Base-by-base conservation (phyloP, 2,797 vertebrate genomes). In the Pseudochaenichthys georgianus region DNA sequence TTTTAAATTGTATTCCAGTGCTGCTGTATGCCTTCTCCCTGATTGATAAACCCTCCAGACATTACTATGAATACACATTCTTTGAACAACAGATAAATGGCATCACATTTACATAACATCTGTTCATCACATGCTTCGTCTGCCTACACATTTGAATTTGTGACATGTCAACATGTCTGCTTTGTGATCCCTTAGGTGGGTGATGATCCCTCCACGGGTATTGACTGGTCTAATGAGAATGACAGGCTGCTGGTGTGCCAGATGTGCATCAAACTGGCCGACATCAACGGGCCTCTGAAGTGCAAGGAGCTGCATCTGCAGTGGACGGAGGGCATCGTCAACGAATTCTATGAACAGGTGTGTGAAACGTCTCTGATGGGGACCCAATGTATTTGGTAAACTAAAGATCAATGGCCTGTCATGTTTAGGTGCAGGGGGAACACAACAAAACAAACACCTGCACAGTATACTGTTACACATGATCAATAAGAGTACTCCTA, bases 281-380 rank as follows among this genome's bases (percentile, higher is more conserved):
- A 99, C 77, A 98, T 99, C 89, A 99, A 99, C 0, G 98, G 98
- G 21, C 98, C 98, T 5, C 96, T 98, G 58, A 99, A 99, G 72
- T 94, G 95, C 89, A 99, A 98, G 87, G 97, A 98, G 12, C 95
- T 99, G 66, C 98, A 99, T 72, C 94, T 99, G 70, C 96, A 96
- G 91, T 99, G 98, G 98, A 99, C 98, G 0, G 96, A 99, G 74
- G 98, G 98, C 87, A 99, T 99, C 1, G 98, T 99, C 87, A 99
- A 98, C 46, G 98, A 99, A 90, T 99, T 99, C 90, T 99, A 99
- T 34, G 96, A 99, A 45, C 98, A 99, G 97, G 98, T 99, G 87
- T 19, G 88, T 75, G 17, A 59, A n/a, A 6, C 0, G 7, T 51
- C 28, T 57, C 51, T 55, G 59, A 73, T 34, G 23, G 21, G 17